phyloP scores from a whole-genome alignment of 2,113 vertebrate genomes.

The Stigmatopora argus region DNA sequence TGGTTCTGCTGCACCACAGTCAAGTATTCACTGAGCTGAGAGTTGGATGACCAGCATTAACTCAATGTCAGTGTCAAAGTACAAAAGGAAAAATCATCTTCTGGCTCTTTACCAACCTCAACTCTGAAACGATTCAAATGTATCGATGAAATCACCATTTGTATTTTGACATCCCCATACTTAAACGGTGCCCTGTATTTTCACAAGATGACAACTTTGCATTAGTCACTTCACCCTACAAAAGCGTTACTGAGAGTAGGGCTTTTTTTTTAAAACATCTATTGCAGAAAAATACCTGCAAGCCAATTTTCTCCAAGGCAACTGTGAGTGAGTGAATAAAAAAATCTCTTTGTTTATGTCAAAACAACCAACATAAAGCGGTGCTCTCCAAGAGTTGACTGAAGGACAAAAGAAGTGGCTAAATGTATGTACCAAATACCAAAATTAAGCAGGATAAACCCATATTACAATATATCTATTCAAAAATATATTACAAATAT shows the following conservation, averaged over 20 bases:
- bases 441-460: background rate
- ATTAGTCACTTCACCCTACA: background rate
- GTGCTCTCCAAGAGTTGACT: too few species aligned
- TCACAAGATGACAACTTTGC: background rate
- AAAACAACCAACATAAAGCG: too few species aligned
- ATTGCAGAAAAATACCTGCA: too few species aligned
- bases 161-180: background rate
- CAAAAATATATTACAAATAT: background rate
- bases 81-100: background rate
- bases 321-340: too few species aligned
- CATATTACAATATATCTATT: background rate
- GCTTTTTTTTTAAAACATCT: too few species aligned
- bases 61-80: background rate
- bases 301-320: too few species aligned
- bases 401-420: background rate
- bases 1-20: background rate
- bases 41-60: background rate
- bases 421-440: background rate
- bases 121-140: background rate
- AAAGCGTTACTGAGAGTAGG: too few species aligned
- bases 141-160: background rate
- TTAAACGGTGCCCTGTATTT: background rate
- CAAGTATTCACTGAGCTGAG: conserved; percentile 3
- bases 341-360: too few species aligned
- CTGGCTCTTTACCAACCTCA: background rate